Base-by-base conservation (phyloP, 2,113 vertebrate genomes). In the Menura novaehollandiae region DNA sequence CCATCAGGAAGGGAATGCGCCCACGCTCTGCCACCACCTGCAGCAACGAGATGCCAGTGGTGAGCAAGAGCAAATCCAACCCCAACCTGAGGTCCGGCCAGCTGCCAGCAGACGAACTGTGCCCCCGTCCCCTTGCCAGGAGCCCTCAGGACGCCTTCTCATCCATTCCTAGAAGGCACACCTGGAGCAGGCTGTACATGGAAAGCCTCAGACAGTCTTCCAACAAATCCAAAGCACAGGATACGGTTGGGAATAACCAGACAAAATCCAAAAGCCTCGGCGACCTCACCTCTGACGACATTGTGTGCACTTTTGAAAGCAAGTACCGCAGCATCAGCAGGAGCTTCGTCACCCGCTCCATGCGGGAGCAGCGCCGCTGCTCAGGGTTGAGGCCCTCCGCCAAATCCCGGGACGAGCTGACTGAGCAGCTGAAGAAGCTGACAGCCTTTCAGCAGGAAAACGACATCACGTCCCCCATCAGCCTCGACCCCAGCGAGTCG, bases 191-290 rank as follows among this genome's bases (percentile, higher is more conserved):
- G 55, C 98, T 99, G 26, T 99, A 99, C 94, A 98, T 99, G 82
- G 98, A 98, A 53, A 98, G 98, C 8, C 98, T 99, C 78, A 98
- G 98, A 88, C 98, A 98, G 95, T 97, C 98, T 7, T 97, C 97
- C 12, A 97, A 79, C 64, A 98, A 92, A 91, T 53, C 96, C 30
- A 91, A 97, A 66, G 49, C 85, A 1, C 76, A 74, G 0, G 92
- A 98, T n/a, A 64, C 41, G 67, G 88, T 95, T 2, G 95, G 56
- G 17, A 82, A 91, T 3, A 77, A 74, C 81, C 83, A 95, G 55
- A 92, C 98, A 55, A 99, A 99, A 97, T 99, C 99, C 93, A 99
- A 99, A 94, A 99, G 99, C 93, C 98, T 99, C 11, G 99, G 99
- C 6, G 99, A 99, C 93, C 98, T 99, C 55, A 99, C 99, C 4